Conservation (phyloP, 2,888 invertebrate species). For the Cataglyphis livida region DNA sequence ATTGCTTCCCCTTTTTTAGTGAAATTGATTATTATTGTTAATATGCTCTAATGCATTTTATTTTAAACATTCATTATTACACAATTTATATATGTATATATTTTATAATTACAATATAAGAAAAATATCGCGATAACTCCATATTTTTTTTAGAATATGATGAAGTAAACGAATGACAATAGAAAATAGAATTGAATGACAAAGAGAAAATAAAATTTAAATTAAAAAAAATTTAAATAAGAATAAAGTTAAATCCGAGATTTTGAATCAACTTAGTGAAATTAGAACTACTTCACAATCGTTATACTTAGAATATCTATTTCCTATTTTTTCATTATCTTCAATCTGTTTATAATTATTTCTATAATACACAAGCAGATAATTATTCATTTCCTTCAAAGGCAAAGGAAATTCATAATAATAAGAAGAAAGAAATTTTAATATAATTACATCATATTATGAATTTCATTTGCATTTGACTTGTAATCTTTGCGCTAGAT, state of each 20-base stretch:
- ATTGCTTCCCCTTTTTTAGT: conserved; percentile 8
- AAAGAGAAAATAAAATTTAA: neutral
- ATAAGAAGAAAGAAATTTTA: neutral
- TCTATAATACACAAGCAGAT: neutral
- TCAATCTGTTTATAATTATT: neutral
- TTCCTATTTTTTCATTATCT: neutral
- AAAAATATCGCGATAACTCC: neutral
- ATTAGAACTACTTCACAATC: neutral
- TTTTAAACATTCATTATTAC: neutral
- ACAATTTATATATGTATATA: neutral
- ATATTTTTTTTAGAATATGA: neutral
- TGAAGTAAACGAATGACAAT: neutral
- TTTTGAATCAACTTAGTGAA: neutral
- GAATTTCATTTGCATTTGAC: neutral
- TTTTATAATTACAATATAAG: neutral
- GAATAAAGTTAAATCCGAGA: neutral
- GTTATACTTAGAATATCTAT: neutral
- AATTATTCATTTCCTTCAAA: neutral
- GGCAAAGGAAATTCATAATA: neutral
- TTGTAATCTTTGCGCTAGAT: neutral
- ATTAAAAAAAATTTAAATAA: neutral
- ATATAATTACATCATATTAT: neutral
- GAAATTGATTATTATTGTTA: neutral
- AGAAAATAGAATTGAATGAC: neutral
- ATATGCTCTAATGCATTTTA: neutral